Evolutionary conservation across 35 echinoderm and acorn worm genomes (phyloP).

Genomic region (Hemicentrotus pulcherrimus): DNA sequence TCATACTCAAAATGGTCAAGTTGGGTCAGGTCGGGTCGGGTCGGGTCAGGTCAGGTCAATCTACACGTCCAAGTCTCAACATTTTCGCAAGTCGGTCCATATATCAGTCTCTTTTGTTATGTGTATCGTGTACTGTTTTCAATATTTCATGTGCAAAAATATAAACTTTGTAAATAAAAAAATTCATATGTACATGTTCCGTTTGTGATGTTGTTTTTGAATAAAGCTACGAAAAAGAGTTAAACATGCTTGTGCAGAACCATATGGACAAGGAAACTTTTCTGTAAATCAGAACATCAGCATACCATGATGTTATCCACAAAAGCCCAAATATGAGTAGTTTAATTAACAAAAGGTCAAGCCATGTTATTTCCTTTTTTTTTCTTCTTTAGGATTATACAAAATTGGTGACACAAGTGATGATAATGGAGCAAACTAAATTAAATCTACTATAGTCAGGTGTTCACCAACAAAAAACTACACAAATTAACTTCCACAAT

Average conservation of each 20-base stretch:
- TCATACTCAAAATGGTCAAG: background rate
- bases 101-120: background rate
- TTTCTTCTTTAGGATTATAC: background rate
- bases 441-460: background rate
- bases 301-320: background rate
- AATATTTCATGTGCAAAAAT: conserved; percentile 46
- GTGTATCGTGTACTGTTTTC: conserved; percentile 40
- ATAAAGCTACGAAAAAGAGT: background rate
- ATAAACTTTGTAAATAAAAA: conserved; percentile 37
- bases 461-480: background rate
- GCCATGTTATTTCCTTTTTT: background rate
- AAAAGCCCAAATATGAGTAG: background rate
- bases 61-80: background rate
- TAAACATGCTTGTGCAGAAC: background rate
- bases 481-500: background rate
- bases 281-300: background rate
- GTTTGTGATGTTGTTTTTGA: conserved; percentile 1
- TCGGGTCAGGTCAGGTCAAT: background rate
- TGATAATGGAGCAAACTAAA: background rate
- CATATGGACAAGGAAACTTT: background rate
- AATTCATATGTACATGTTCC: conserved; percentile 33
- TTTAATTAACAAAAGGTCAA: background rate
- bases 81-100: background rate
- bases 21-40: background rate
- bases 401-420: background rate